phyloP scores from a whole-genome alignment of 1,140 invertebrate species.

The Brachionus koreanus region DNA sequence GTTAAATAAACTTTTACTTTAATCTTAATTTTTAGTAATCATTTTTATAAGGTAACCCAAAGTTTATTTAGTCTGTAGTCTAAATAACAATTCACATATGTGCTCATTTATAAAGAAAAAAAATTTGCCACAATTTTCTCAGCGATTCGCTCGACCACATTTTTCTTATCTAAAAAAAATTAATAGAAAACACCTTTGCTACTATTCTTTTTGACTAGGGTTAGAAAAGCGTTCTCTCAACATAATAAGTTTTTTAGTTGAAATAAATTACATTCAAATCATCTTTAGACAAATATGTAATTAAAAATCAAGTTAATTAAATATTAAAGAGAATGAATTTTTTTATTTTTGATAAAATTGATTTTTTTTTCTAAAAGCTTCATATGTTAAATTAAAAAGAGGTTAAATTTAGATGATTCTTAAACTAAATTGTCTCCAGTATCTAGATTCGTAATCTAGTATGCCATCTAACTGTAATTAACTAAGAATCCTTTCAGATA shows the following conservation, averaged over 20 bases:
- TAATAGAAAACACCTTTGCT: too few relatives aligned
- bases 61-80: slow-evolving; percentile 26
- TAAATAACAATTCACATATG: slow-evolving; percentile 9
- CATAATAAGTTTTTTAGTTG: too few relatives aligned
- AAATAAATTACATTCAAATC: too few relatives aligned
- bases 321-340: background rate
- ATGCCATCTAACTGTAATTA: background rate
- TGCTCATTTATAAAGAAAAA: background rate
- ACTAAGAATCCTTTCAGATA: background rate
- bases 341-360: background rate
- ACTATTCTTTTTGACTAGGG: too few relatives aligned
- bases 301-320: too few relatives aligned
- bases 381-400: background rate
- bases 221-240: too few relatives aligned
- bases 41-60: slow-evolving; percentile 23
- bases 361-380: background rate
- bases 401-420: background rate
- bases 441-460: background rate
- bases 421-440: background rate
- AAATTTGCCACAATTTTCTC: slow-evolving; percentile 6
- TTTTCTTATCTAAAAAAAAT: too few relatives aligned
- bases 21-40: background rate
- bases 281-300: too few relatives aligned
- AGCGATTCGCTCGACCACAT: background rate
- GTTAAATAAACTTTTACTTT: background rate